Percentiles rank a stretch among this genome's conserved stretches.
phyloP scores from a whole-genome alignment of 2,113 vertebrate species.

The Phyllopteryx taeniolatus region DNA sequence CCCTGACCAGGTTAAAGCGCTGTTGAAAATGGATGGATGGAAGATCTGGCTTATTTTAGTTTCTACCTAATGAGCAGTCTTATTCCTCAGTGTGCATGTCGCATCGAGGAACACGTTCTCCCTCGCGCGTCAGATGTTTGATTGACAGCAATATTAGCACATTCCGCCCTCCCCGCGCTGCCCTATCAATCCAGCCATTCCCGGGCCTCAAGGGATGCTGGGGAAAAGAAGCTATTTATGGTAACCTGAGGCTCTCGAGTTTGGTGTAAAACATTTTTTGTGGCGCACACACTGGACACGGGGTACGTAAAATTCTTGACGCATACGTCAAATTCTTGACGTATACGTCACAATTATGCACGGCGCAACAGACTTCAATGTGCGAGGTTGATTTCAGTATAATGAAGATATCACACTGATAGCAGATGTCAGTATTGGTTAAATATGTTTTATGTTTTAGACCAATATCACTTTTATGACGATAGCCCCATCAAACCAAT shows the following conservation, averaged over 20 bases:
- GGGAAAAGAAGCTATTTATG: constrained; percentile 53
- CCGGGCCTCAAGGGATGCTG: constrained; percentile 30
- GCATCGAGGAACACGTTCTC: not conserved
- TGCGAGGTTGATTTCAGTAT: not conserved
- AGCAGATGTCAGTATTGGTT: not conserved
- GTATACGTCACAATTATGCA: not conserved
- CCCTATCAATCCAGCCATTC: constrained; percentile 48
- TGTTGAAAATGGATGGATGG: too few species aligned
- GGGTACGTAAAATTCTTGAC: not conserved
- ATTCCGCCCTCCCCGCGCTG: constrained; percentile 18
- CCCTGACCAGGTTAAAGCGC: too few species aligned
- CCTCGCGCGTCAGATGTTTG: constrained; percentile 26
- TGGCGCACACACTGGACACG: not conserved
- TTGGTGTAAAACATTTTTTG: not conserved
- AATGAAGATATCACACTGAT: not conserved
- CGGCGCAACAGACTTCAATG: not conserved
- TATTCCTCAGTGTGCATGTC: constrained; percentile 2
- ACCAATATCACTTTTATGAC: too few species aligned
- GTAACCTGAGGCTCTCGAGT: constrained; percentile 13
- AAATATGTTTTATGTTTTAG: too few species aligned
- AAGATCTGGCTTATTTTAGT: not conserved
- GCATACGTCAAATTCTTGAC: not conserved
- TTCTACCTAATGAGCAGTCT: not conserved
- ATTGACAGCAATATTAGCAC: constrained; percentile 61
- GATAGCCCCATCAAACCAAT: too few species aligned